Base-by-base conservation (phyloP, 2,113 vertebrate species). In the Mormyrus iriodes region DNA sequence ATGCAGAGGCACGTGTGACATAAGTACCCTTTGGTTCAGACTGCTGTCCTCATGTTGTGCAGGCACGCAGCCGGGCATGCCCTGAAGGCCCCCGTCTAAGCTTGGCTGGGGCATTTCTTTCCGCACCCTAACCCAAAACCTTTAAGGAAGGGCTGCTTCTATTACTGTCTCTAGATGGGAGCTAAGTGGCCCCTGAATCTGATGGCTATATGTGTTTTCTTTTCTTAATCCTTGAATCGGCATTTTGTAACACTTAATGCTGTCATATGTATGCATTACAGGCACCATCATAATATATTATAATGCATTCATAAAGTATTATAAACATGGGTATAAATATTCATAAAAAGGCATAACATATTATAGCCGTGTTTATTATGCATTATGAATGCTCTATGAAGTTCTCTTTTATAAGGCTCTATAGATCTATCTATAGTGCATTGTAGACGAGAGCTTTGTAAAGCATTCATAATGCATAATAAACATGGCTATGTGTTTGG, bases 21-120 rank as follows among this genome's bases (percentile, higher is more conserved):
- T 91, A 90, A 91, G 88, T 89, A 42, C 27, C 61, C 44, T 86
- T 91, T 88, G 48, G 82, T 91, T 88, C 90, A 87, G 0, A 58
- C 89, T 91, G 90, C 52, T 88, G 79, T 89, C 79, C 88, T 89
- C 10, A 17, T 76, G 69, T 39, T 13, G 9, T 1, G 69, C 27
- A 31, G 10, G 61, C 2, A 69, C 76, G 4, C 79, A 42, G 42
- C 15, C 42, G 79, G 35, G 42, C 35, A 12, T 48, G 21, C 21
- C 39, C 31, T 39, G 21, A 10, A 19, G 2, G 42, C 79, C 44
- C 17, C 61, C 5, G 12, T 44, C 35, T 31, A 79, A 79, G 35
- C 73, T 19, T 31, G 35, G n/a, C 31, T 73, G 10, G 10, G 65
- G 65, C 65, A 35, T 73, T 31, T 73, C 27, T 73, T 73, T 73